These are phyloP conservation scores for Calliopum simillimum DNA, from an alignment of 2,888 invertebrate species.

Conservation along the genomic window DNA sequence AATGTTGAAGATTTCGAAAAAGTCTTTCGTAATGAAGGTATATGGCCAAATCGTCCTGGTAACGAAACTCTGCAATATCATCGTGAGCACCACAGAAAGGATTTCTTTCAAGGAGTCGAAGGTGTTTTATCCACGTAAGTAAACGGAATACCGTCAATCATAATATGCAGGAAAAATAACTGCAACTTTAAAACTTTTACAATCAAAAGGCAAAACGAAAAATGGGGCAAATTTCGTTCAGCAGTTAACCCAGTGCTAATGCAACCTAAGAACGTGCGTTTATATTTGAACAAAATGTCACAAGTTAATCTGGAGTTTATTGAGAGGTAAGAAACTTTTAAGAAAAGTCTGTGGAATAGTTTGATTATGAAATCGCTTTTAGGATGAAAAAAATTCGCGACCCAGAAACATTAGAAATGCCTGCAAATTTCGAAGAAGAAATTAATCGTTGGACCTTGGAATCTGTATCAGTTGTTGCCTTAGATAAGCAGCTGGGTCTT, in stretches of 20 bases:
- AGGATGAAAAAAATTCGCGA: constrained; percentile 51
- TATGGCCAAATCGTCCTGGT: constrained; percentile 67
- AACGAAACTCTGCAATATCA: constrained; percentile 65
- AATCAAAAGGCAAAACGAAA: constrained; percentile 67
- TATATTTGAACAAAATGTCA: constrained; percentile 69
- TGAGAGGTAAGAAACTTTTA: constrained; percentile 53
- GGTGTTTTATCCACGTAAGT: constrained; percentile 7
- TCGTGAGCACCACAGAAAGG: constrained; percentile 53
- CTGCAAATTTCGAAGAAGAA: constrained; percentile 68
- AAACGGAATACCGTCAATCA: background rate
- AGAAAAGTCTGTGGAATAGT: too few relatives aligned
- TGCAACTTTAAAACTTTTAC: background rate
- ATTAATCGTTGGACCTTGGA: constrained; percentile 73
- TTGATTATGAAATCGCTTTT: too few relatives aligned
- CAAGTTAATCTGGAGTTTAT: constrained; percentile 68
- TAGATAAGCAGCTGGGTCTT: constrained; percentile 63
- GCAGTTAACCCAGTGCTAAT: constrained; percentile 77
- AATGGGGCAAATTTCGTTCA: constrained; percentile 76
- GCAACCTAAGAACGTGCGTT: constrained; percentile 72
- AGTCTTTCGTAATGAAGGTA: constrained; percentile 68
- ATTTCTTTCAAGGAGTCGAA: constrained; percentile 51
- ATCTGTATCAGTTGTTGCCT: constrained; percentile 66
- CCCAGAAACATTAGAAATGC: constrained; percentile 61
- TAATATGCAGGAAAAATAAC: background rate
- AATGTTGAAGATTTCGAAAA: too few relatives aligned